Percentiles rank a stretch among this genome's conserved stretches.
These are phyloP conservation scores for Callinectes sapidus DNA, from an alignment of 2,888 invertebrate species.

Conservation along the genomic window DNA sequence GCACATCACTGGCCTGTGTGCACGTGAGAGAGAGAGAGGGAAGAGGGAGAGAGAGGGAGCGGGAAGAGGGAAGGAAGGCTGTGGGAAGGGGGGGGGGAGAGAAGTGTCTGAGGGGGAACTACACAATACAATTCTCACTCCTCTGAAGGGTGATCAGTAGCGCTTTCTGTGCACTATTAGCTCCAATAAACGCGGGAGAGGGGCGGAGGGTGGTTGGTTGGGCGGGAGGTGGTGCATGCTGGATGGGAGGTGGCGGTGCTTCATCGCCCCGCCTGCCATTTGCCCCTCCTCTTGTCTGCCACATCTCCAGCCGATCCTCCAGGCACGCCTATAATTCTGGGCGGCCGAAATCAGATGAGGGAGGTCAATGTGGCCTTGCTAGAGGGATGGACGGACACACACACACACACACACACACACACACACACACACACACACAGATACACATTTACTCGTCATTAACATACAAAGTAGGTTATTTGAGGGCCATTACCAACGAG, in stretches of 20 bases:
- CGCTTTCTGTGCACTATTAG: background rate
- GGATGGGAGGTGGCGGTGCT: background rate
- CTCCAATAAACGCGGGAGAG: background rate
- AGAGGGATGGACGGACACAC: background rate
- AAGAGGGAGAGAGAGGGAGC: background rate
- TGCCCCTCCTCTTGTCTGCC: background rate
- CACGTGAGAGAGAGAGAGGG: background rate
- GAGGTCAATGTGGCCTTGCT: background rate
- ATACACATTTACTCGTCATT: background rate
- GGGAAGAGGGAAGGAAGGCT: background rate
- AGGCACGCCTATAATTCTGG: background rate
- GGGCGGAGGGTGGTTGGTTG: background rate
- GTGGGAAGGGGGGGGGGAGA: background rate
- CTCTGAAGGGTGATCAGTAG: background rate
- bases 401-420: constrained; percentile 16
- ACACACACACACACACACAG: background rate
- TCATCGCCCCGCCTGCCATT: background rate
- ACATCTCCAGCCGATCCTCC: background rate
- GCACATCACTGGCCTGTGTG: background rate
- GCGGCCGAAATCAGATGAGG: constrained; percentile 23
- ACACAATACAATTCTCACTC: background rate
- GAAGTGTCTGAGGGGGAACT: background rate
- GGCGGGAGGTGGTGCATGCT: background rate
- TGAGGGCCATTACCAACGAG: background rate
- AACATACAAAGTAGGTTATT: constrained; percentile 1